phyloP scores from a whole-genome alignment of 1,140 invertebrate species.

The silkworm (Bombyx mori) region ASM3026992v2 NC_085130.1:8840001-8840500 shows the following conservation, averaged over 20 bases:
- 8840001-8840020: slow-evolving; percentile 54
- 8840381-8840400: slow-evolving; percentile 63
- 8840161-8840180: neutral
- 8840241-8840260: slow-evolving; percentile 13
- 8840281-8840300: slow-evolving; percentile 13
- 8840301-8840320: slow-evolving; percentile 8
- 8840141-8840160: neutral
- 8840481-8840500: no score
- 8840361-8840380: slow-evolving; percentile 50
- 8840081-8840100: slow-evolving; percentile 70
- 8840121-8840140: slow-evolving; percentile 61
- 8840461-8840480: no score
- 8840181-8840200: slow-evolving; percentile 1
- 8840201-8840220: neutral
- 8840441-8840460: slow-evolving; percentile 1
- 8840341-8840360: slow-evolving; percentile 25
- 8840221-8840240: neutral
- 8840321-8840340: slow-evolving; percentile 18
- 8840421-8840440: slow-evolving; percentile 66
- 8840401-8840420: slow-evolving; percentile 70
- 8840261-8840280: slow-evolving; percentile 60
- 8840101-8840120: slow-evolving; percentile 70
- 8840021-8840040: slow-evolving; percentile 46
- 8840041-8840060: slow-evolving; percentile 22
- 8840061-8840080: slow-evolving; percentile 69